Base-by-base conservation (phyloP, 1,140 invertebrate species). In the Phymorhynchus buccinoides region DNA sequence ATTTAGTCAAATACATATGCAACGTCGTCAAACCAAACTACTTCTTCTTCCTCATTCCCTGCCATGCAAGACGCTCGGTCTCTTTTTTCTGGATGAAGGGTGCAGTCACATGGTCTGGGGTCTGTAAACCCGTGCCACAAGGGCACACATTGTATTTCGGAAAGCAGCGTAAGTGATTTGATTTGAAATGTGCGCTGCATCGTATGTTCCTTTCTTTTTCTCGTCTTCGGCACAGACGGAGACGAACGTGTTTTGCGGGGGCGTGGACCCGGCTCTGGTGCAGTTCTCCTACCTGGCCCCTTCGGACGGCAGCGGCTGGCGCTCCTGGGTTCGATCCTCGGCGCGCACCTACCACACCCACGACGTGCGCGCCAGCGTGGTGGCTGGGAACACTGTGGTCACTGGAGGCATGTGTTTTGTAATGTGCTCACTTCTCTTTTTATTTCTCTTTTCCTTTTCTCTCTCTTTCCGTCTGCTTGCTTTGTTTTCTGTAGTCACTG, bases 311-410 rank as follows among this genome's bases (percentile, higher is more conserved):
- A 89, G 88, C 81, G 88, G 88, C 86, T 90, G 82, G 87, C 90
- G 90, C 66, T 95, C 95, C 78, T 98, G 97, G 97, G 95, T 97
- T 0, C 96, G 96, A 91, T 96, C 96, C 83, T 94, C 96, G 14
- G 96, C 97, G 88, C 94, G 96, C 84, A 94, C 95, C 89, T 95
- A 97, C 44, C 97, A 98, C 93, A 95, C 96, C 37, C 96, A 98
- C 92, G 97, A 98, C 93, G 96, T 98, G 0, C 94, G 96, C 88
- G 94, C 96, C 12, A 92, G 98, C 44, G 93, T 95, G 4, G 92
- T 96, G 41, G 93, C 95, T 87, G 94, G 94, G 41, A 87, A 91
- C 3, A 88, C 87, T 82, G 93, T 98, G 37, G 95, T 96, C 90
- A 97, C 97, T 3, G 96, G 95, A 86, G 97, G 95, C 95, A 91